Base-by-base conservation (phyloP, 1,140 invertebrate species). In the Potamilus streckersoni region DNA sequence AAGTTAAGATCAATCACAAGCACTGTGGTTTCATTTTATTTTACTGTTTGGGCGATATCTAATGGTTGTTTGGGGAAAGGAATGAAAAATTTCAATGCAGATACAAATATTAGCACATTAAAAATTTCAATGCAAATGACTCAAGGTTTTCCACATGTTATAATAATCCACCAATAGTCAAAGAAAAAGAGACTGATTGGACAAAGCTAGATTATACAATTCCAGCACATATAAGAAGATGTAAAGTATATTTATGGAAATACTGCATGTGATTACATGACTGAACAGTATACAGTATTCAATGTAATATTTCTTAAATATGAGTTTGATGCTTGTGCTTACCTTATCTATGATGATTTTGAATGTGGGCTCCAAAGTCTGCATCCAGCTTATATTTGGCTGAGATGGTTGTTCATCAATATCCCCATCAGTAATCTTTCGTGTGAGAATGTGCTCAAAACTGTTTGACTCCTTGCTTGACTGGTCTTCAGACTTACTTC, bases 311-410 rank as follows among this genome's bases (percentile, higher is more conserved):
- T 49, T 4, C 49, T 20, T 49, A 56, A 57, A 27, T 56, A 38
- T 14, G 8, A 55, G 38, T 15, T 57, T 17, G 23, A 31, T 38
- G 19, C 5, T 16, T 20, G 19, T 19, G 72, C 74, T 73, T 74
- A 85, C 84, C 79, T 80, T 82, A 38, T 82, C 78, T 64, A 82
- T 78, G 63, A 84, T 63, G 23, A 72, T 31, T 69, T 79, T 85
- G 60, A 82, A 64, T 11, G 60, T 73, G 27, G 27, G 61, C 55
- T 85, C 84, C 70, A 85, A 15, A 31, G 23, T 58, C 38, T 70
- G 72, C 15, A 82, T 62, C 11, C 77, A 77, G 31, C 67, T 68
- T 8, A 68, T 66, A 17, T 73, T 69, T 66, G 77, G 65, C 19
- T 55, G 58, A 20, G 71, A 69, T 27, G 76, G 56, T 57, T 79